These are phyloP conservation scores for Latrodectus elegans DNA, from an alignment of 2,888 invertebrate genomes.

Conservation along the genomic window DNA sequence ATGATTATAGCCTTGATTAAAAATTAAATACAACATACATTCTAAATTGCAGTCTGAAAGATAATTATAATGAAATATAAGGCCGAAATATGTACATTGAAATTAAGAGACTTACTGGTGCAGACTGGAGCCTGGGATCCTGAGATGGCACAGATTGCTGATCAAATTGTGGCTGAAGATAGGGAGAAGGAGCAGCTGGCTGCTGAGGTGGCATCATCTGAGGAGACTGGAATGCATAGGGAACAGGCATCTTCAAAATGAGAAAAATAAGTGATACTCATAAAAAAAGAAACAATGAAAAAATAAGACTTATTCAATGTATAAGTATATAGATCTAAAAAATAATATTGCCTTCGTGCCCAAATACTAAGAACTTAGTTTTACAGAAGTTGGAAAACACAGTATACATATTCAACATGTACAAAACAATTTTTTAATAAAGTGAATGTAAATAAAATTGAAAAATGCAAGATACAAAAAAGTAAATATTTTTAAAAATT, in stretches of 20 bases:
- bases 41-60: not conserved
- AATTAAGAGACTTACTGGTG: not conserved
- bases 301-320: not conserved
- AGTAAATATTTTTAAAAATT: too few relatives aligned
- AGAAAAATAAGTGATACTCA: slow-evolving; percentile 42
- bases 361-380: not conserved
- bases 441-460: not conserved
- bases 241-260: slow-evolving; percentile 62
- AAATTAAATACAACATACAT: not conserved
- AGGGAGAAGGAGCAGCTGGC: slow-evolving; percentile 74
- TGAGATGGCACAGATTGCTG: slow-evolving; percentile 73
- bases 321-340: not conserved
- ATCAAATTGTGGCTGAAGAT: slow-evolving; percentile 71
- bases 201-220: slow-evolving; percentile 46
- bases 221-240: slow-evolving; percentile 68
- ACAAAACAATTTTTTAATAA: not conserved
- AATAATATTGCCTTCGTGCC: not conserved
- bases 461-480: too few relatives aligned
- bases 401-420: not conserved
- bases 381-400: not conserved
- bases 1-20: too few relatives aligned
- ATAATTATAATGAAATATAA: not conserved
- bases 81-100: not conserved
- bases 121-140: slow-evolving; percentile 3
- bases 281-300: slow-evolving; percentile 21